Evolutionary conservation across 92 coral and sea anemone genomes (phyloP).

Genomic region (Parazoanthus atlanticus): DNA sequence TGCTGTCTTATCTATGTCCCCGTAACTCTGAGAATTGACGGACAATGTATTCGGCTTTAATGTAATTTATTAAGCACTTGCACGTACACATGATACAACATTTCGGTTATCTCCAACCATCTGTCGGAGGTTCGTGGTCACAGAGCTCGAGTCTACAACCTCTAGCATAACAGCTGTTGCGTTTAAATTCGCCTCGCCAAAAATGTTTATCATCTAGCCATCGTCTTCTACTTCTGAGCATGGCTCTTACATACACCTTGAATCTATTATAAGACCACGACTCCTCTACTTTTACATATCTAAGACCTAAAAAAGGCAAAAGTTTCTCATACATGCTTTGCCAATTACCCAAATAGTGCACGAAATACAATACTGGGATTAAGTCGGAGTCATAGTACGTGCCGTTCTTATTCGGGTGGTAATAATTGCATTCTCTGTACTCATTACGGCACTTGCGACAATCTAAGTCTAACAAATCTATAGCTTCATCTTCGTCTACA

Average conservation of each 20-base stretch:
- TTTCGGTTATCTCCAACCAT: too few species aligned
- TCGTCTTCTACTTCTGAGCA: neutral
- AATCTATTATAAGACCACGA: neutral
- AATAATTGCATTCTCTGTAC: neutral
- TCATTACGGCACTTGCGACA: neutral
- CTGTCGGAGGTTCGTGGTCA: too few species aligned
- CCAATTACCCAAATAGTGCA: conserved; percentile 36
- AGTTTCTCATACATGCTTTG: neutral
- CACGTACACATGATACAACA: too few species aligned
- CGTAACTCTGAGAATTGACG: too few species aligned
- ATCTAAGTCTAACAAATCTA: neutral
- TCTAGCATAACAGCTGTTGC: neutral
- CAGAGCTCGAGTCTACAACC: neutral
- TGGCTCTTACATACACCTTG: neutral
- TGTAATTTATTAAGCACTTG: too few species aligned
- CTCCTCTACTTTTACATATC: neutral
- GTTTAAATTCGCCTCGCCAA: neutral
- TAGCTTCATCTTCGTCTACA: neutral
- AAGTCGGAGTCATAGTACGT: conserved; percentile 6
- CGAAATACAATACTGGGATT: conserved; percentile 39
- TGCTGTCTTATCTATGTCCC: too few species aligned
- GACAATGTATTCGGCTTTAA: too few species aligned
- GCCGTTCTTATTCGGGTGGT: neutral
- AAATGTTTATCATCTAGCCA: neutral
- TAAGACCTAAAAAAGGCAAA: neutral